Evolutionary conservation across 2,888 invertebrate genomes (phyloP), one percentile per base, ranked within the genome.

Genomic region (Cheilosia vernalis): DNA sequence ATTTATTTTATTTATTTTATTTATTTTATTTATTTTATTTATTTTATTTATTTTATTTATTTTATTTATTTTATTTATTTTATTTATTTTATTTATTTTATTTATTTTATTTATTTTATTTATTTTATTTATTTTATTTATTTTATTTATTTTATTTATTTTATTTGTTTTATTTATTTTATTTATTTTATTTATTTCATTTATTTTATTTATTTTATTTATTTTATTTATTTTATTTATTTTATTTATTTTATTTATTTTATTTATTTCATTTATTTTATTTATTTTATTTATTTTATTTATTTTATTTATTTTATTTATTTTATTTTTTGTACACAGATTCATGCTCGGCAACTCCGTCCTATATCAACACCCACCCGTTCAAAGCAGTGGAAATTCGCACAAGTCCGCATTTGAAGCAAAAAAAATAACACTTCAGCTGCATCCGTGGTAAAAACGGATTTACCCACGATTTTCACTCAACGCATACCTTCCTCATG

Each of bases 391-490:
- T 19, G 47, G 27, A 61, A 66, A 60, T 7, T 66, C 72, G 72
- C 53, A 55, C 66, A 67, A 66, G 49, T 61, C 44, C 72, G 82
- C 78, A 72, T 78, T 21, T 70, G 7, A 49, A 55, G 17, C 51
- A 15, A 13, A 61, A 15, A 13, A 61, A 73, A 67, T 40, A 9
- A 51, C 47, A 64, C 61, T 49, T 61, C n/a, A 7, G 33, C 56
- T 73, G 61, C 79, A 77, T 37, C 64, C 70, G 58, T n/a, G 40
- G 61, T n/a, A 44, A 30, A 58, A 19, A n/a, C 37, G 51, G 66
- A 42, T 30, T 55, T 55, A 49, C 10, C 10, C 44, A 37, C 7
- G 5, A 15, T 55, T 64, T 44, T 15, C 58, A 81, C 81, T 81
- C 81, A 77, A 70, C 63, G 63, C 58, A 55, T 63, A 70, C 44